A percentile compares a stretch with the other conserved stretches of the same genome.
These are phyloP conservation scores for Otolemur garnettii DNA, from an alignment of 2,113 vertebrate species.

Conservation along the genomic window DNA sequence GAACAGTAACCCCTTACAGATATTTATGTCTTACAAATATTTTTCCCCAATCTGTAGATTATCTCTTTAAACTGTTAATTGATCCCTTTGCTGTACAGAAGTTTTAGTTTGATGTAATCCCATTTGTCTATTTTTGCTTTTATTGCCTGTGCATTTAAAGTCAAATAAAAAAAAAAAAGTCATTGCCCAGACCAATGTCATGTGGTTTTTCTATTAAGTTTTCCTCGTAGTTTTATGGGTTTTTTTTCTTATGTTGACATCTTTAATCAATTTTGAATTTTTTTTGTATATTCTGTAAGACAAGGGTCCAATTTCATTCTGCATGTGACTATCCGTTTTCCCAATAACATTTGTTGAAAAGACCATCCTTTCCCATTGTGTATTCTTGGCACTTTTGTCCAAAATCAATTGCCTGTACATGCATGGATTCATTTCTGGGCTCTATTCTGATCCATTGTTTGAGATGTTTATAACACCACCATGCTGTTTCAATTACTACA, in stretches of 20 bases:
- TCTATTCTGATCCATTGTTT: not conserved
- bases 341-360: not conserved
- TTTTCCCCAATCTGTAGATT: not conserved
- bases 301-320: not conserved
- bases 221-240: not conserved
- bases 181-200: not conserved
- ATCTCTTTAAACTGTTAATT: not conserved
- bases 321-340: not conserved
- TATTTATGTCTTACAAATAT: not conserved
- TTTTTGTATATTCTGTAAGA: not conserved
- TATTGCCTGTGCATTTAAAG: not conserved
- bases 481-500: not conserved
- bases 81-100: not conserved
- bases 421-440: not conserved
- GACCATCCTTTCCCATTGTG: not conserved
- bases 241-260: not conserved
- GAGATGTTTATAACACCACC: not conserved
- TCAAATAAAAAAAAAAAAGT: not conserved
- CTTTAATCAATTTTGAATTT: not conserved
- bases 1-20: not conserved
- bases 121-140: not conserved
- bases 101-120: not conserved
- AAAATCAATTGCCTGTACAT: not conserved
- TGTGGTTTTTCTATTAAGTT: not conserved
- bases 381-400: not conserved